Base-by-base conservation (phyloP, 2,113 vertebrate genomes). In the Anarhynchus alexandrinus region DNA sequence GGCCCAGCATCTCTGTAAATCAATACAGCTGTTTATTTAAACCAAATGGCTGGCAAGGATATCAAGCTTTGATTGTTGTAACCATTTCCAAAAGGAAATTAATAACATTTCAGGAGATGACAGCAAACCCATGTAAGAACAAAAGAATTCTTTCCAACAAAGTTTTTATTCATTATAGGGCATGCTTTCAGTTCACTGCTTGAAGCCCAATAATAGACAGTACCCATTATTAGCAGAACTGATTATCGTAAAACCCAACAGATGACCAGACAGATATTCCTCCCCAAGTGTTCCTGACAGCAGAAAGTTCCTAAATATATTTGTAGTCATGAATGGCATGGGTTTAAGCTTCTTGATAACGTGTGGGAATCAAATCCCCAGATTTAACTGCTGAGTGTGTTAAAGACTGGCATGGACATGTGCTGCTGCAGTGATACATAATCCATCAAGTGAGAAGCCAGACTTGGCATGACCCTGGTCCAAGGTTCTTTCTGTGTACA, bases 11-110 rank as follows among this genome's bases (percentile, higher is more conserved):
- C 54, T 71, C 80, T 80, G 87, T 82, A 92, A 94, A 96, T 93
- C 95, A 80, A 93, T 82, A 73, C 51, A 93, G 59, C 71, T 92
- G 76, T 82, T 96, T 96, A 97, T 96, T 96, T 93, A 94, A 97
- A 93, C 83, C 97, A 88, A 95, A 96, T 85, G 93, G 57, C 92
- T 93, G 94, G 90, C 69, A 79, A 83, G 45, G 40, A 79, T 80
- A 91, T 92, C 77, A 74, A 79, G 47, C 80, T 86, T 85, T 73
- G 72, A 88, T 57, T 95, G 86, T 73, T 92, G 73, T 30, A 94
- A 79, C 36, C 57, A 65, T 93, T 92, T 94, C 89, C 92, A 95
- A 96, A 94, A 90, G 94, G 89, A 97, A 96, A 95, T 92, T 54
- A 93, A 58, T 86, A 94, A 87, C 91, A 80, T 91, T 94, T 90